Conservation (phyloP, 2,888 invertebrate species). For the Lasius fuliginosus region DNA sequence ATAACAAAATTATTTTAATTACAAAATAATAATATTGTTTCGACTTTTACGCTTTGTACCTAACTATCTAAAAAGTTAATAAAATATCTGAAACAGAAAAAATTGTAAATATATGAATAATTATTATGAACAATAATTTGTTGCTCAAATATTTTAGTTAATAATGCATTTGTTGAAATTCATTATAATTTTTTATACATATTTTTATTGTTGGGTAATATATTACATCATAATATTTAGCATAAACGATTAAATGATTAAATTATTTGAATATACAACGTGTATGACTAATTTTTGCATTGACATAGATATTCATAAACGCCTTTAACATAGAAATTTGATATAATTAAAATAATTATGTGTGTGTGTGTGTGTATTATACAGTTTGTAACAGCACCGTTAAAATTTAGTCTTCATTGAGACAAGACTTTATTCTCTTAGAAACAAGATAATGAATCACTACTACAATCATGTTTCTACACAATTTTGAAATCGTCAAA, state of each 20-base stretch:
- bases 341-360: background rate
- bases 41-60: background rate
- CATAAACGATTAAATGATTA: background rate
- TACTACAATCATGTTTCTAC: background rate
- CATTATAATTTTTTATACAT: background rate
- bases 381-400: background rate
- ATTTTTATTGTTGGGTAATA: background rate
- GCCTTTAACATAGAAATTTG: background rate
- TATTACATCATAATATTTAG: background rate
- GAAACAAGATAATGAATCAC: background rate
- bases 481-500: background rate
- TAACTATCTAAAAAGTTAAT: background rate
- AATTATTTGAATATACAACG: background rate
- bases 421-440: background rate
- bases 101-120: background rate
- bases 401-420: background rate
- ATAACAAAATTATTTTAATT: background rate
- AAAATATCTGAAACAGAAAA: background rate
- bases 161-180: background rate
- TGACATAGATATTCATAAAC: background rate
- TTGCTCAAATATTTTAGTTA: background rate
- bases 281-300: background rate
- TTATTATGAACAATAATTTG: background rate
- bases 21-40: background rate
- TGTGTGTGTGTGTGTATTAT: background rate